Percentiles rank a stretch among this genome's conserved stretches.
Conservation (phyloP, 1,140 invertebrate genomes). For the Trissolcus basalis region DNA sequence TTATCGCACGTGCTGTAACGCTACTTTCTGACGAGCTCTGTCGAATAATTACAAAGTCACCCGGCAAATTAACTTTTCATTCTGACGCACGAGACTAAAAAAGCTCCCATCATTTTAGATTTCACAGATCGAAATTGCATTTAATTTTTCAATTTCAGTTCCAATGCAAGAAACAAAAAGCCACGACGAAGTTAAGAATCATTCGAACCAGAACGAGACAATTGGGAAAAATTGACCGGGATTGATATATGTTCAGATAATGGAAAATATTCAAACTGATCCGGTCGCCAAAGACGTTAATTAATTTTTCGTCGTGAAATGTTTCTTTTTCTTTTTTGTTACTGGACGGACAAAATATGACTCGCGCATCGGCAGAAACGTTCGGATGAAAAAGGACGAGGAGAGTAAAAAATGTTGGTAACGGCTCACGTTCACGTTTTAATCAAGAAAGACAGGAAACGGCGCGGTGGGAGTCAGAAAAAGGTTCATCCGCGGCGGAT, state of each 20-base stretch:
- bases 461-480: conserved; percentile 50
- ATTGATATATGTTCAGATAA: too few species aligned
- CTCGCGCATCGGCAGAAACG: conserved; percentile 15
- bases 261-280: conserved; percentile 7
- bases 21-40: too few species aligned
- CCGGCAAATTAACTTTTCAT: neutral
- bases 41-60: too few species aligned
- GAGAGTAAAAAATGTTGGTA: conserved; percentile 3
- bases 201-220: too few species aligned
- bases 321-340: too few species aligned
- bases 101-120: neutral
- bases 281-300: conserved; percentile 6
- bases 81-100: neutral
- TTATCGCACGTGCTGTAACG: too few species aligned
- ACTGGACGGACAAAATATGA: conserved; percentile 19
- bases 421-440: conserved; percentile 60
- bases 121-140: too few species aligned
- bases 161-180: too few species aligned
- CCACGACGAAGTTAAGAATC: too few species aligned
- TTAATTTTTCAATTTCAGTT: too few species aligned
- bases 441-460: conserved; percentile 61
- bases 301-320: conserved; percentile 10
- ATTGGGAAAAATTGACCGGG: too few species aligned
- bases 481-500: conserved; percentile 56
- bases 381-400: conserved; percentile 6